Percentiles rank a stretch among this genome's conserved stretches.
Conservation (phyloP, 2,113 vertebrate genomes). For the Laticauda laticaudata region DNA sequence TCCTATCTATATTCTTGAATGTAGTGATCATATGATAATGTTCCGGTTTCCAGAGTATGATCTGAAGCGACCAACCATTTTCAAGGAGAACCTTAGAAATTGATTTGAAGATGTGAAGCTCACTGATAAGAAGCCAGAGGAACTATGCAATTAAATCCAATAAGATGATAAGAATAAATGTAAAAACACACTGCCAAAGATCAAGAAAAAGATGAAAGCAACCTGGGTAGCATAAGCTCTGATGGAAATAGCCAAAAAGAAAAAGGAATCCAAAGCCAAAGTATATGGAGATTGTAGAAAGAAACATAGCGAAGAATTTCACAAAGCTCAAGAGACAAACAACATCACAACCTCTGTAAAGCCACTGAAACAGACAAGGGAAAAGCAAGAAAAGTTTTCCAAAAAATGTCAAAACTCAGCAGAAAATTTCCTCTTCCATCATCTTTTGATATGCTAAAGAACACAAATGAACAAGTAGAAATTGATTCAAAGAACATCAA, state of each 20-base stretch:
- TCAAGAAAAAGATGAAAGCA: neutral
- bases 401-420: neutral
- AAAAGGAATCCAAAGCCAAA: neutral
- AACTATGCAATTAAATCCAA: neutral
- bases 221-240: neutral
- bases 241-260: neutral
- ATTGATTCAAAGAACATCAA: neutral
- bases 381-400: neutral
- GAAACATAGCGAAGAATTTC: neutral
- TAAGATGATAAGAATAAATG: neutral
- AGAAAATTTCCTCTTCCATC: neutral
- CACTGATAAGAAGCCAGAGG: neutral
- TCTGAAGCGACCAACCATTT: neutral
- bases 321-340: neutral
- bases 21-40: neutral
- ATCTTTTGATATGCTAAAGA: neutral
- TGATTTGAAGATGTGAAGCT: neutral
- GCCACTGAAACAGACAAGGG: neutral
- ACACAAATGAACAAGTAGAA: neutral
- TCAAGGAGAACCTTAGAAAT: neutral
- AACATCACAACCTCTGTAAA: neutral
- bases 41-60: neutral
- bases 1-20: neutral
- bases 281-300: neutral
- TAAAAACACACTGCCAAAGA: neutral